Base-by-base conservation (phyloP, 2,888 invertebrate species). In the Ischnus inquisitorius region DNA sequence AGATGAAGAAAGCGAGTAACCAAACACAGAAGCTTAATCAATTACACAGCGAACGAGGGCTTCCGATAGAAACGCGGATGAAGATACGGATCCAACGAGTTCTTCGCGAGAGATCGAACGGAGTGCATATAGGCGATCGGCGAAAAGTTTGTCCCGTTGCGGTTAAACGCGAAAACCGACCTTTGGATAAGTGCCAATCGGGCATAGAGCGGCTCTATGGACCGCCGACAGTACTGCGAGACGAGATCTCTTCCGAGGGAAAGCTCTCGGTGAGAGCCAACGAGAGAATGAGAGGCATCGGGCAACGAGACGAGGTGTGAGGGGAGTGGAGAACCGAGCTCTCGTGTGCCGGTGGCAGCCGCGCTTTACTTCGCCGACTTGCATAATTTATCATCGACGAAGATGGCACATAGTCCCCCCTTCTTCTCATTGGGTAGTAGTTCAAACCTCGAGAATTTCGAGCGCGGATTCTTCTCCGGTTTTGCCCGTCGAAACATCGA, bases 101-200 rank as follows among this genome's bases (percentile, higher is more conserved):
- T 46, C 6, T n/a, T 48, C 34, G 28, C 41, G 62, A 68, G 51
- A 68, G 67, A 80, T 41, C 65, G 48, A 48, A 54, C 34, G 65
- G 84, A 64, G 85, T 84, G 83, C 28, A 16, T n/a, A 62, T n/a
- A n/a, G n/a, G n/a, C 5, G 34, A 34, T 34, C 34, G 34, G 6
- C 4, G 54, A 54, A 39, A 64, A 76, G 60, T 71, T 77, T 72
- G 85, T 86, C 85, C 86, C 85, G 87, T 87, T 89, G 85, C 84
- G 79, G 77, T 80, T 77, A 65, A 84, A 82, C 82, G 86, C 82
- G 86, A 90, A 88, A 88, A 90, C 85, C 86, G 87, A 89, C 87
- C 89, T 90, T 88, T 90, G 89, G 89, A 81, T 76, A 69, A 67
- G 22, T 48, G 88, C 90, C 90, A 90, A 88, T 89, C 78, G 85